Evolutionary conservation across 2,797 vertebrate genomes (phyloP).

Genomic region (Apogon hyalosoma): DNA sequence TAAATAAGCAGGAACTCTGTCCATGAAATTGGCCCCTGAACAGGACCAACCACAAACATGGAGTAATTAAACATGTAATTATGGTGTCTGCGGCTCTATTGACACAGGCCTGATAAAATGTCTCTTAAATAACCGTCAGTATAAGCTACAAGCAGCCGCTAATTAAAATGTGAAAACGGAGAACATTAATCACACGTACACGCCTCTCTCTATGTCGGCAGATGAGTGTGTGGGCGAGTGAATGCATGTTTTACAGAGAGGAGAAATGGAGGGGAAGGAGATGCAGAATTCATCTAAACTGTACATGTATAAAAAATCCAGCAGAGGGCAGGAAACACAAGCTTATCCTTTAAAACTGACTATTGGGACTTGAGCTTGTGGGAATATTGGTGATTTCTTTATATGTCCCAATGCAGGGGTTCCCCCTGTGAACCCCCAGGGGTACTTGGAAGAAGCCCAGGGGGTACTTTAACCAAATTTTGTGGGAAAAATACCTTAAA

Average conservation of each 20-base stretch:
- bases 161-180: conserved; percentile 66
- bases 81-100: conserved; percentile 33
- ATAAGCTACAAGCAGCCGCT: conserved; percentile 49
- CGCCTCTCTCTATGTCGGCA: conserved; percentile 61
- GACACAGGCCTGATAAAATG: conserved; percentile 40
- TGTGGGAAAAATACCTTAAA: no score
- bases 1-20: conserved; percentile 33
- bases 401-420: no score
- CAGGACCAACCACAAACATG: conserved; percentile 37
- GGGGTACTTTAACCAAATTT: no score
- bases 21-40: conserved; percentile 47
- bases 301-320: conserved; percentile 23
- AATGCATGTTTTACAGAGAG: conserved; percentile 9
- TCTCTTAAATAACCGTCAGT: conserved; percentile 43
- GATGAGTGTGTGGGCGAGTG: conserved; percentile 54
- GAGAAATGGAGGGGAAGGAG: neutral
- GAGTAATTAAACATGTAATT: conserved; percentile 59
- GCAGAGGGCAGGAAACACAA: conserved; percentile 64
- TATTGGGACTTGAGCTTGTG: no score
- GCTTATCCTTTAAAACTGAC: neutral
- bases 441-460: no score
- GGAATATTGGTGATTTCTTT: no score
- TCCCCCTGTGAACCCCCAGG: no score
- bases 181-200: conserved; percentile 66
- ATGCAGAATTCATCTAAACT: neutral